Conservation (phyloP, 2,797 vertebrate genomes). For the Schizopygopsis pylzovi region DNA sequence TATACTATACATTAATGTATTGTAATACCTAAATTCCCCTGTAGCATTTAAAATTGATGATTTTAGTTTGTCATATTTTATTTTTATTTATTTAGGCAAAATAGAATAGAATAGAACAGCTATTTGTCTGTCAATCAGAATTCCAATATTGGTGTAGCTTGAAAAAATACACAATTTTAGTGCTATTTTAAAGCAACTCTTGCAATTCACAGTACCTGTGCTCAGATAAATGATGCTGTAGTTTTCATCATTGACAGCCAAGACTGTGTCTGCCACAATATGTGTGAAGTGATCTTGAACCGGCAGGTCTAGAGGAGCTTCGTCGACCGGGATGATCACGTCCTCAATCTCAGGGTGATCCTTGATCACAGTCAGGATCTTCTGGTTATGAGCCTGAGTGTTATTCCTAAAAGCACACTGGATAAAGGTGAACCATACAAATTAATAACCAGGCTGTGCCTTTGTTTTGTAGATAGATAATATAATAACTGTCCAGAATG, state of each 20-base stretch:
- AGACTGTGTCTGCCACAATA: conserved; percentile 77
- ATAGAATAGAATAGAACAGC: not conserved
- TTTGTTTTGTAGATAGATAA: not conserved
- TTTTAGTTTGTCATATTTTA: not conserved
- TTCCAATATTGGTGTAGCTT: not conserved
- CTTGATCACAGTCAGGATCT: conserved; percentile 77
- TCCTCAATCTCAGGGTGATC: conserved; percentile 84
- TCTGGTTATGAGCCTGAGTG: conserved; percentile 68
- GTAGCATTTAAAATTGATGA: not conserved
- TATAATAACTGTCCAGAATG: not conserved
- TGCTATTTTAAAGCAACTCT: not conserved
- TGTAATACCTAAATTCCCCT: not conserved
- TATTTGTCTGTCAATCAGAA: not conserved
- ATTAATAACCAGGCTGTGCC: not conserved
- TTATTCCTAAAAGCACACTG: conserved; percentile 77
- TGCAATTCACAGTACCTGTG: conserved; percentile 73
- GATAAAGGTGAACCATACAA: not conserved
- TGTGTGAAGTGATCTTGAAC: conserved; percentile 81
- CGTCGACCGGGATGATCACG: conserved; percentile 77
- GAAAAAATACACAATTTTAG: not conserved
- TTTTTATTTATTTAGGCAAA: not conserved
- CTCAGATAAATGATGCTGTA: conserved; percentile 84
- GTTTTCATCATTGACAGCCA: conserved; percentile 80
- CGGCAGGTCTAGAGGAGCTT: conserved; percentile 78
- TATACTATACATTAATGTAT: not conserved